Evolutionary conservation across 2,888 invertebrate genomes (phyloP).

Genomic region (Sycophila texana): DNA sequence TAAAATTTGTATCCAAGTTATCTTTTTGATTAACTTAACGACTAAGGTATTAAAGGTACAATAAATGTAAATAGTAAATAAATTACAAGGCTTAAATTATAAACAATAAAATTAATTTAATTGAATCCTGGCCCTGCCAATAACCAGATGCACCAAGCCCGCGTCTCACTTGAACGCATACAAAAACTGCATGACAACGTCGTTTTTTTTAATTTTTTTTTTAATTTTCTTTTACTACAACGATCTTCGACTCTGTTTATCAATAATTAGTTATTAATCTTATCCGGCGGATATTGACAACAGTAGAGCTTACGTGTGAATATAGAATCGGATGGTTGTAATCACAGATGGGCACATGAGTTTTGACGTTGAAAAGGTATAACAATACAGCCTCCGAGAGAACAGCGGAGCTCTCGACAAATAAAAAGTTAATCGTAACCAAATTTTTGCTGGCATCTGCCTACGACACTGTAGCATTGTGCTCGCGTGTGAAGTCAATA

Average conservation of each 20-base stretch:
- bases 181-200: slow-evolving; percentile 31
- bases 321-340: slow-evolving; percentile 61
- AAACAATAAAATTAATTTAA: slow-evolving; percentile 5
- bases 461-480: too few species aligned
- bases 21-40: background rate
- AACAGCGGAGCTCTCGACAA: too few species aligned
- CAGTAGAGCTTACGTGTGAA: slow-evolving; percentile 54
- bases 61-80: background rate
- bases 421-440: too few species aligned
- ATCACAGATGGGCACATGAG: slow-evolving; percentile 53
- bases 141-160: slow-evolving; percentile 42
- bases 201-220: slow-evolving; percentile 3
- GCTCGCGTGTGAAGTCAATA: too few species aligned
- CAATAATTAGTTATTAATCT: slow-evolving; percentile 26
- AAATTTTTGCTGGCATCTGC: too few species aligned
- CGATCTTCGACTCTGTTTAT: background rate
- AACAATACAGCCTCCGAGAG: too few species aligned
- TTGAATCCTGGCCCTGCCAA: slow-evolving; percentile 16
- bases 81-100: background rate
- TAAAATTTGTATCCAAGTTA: background rate
- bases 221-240: slow-evolving; percentile 3
- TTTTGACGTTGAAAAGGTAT: slow-evolving; percentile 32
- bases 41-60: background rate
- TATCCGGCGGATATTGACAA: slow-evolving; percentile 63
- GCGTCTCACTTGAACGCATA: slow-evolving; percentile 33